Evolutionary conservation across 2,888 invertebrate genomes (phyloP), one percentile per base, ranked within the genome.

Genomic region (Dromius quadrimaculatus): DNA sequence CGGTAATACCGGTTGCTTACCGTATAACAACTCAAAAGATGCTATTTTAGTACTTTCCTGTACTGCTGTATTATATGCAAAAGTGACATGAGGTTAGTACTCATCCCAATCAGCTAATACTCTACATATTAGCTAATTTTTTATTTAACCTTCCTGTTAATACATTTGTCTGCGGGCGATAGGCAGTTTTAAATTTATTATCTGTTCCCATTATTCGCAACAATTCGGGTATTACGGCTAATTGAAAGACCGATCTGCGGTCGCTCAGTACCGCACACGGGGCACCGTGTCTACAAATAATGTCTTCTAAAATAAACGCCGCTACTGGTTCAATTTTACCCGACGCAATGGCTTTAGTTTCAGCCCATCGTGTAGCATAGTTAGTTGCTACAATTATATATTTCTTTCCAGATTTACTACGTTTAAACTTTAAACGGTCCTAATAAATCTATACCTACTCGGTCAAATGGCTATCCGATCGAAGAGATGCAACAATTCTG

Each of bases 371-470:
- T 0, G 77, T 76, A 2, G 76, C 75, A 32, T 76, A 77, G 50
- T 76, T 76, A 1, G 76, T 76, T 0, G 76, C 76, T 2, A 77
- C 76, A 1, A 77, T 68, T 8, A 77, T 76, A 3, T 73, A 65
- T 0, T 71, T 76, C 59, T 76, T 75, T 9, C 74, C 75, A 5
- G 38, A 50, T 8, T 34, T 59, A 23, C 75, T 75, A 54, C 65
- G 71, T 2, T 72, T 19, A 68, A 77, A 74, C 0, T 2, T 72
- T 19, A 68, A 77, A 74, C 0, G 76, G 75, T 4, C 76, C 76
- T 47, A 77, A 66, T 15, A 76, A 17, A 41, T 77, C 75, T 11
- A 76, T 74, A 11, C 71, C 72, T 9, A 69, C 68, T 59, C 36
- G 71, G 20, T 72, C 73, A 41, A 75, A 74, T 9, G 72, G 72